Conservation (phyloP, 2,888 invertebrate genomes). For the Automeris io region DNA sequence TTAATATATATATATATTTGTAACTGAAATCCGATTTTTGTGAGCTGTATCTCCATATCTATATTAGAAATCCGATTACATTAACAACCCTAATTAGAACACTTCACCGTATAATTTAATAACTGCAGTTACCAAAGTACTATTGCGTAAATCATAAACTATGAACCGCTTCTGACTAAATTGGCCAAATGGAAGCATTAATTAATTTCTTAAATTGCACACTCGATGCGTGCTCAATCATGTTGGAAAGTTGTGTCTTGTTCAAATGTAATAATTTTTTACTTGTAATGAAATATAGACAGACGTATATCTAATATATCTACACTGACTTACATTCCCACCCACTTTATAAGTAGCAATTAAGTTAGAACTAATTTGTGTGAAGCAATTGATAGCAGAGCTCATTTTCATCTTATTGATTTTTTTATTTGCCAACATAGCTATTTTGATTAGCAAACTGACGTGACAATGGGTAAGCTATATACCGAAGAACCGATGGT, state of each 20-base stretch:
- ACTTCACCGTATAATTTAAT: slow-evolving; percentile 21
- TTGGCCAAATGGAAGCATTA: slow-evolving; percentile 32
- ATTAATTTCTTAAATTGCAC: slow-evolving; percentile 44
- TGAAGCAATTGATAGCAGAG: no score
- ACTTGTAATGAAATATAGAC: slow-evolving; percentile 2
- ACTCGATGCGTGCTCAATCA: slow-evolving; percentile 36
- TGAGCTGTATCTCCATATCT: no score
- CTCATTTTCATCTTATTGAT: no score
- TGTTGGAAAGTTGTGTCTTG: slow-evolving; percentile 36
- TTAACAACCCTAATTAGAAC: slow-evolving; percentile 28
- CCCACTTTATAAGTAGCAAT: not conserved
- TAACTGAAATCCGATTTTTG: no score
- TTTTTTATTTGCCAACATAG: no score
- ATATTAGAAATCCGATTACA: no score
- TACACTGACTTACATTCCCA: not conserved
- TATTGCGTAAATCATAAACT: slow-evolving; percentile 44
- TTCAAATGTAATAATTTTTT: slow-evolving; percentile 3
- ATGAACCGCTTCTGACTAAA: slow-evolving; percentile 44
- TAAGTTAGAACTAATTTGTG: no score
- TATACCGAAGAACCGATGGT: no score
- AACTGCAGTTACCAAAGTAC: slow-evolving; percentile 38
- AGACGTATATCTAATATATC: not conserved
- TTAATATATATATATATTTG: no score
- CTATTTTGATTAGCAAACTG: no score
- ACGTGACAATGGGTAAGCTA: no score